Evolutionary conservation across 1,140 invertebrate species (phyloP).

Genomic region (Zaprionus vittiger): DNA sequence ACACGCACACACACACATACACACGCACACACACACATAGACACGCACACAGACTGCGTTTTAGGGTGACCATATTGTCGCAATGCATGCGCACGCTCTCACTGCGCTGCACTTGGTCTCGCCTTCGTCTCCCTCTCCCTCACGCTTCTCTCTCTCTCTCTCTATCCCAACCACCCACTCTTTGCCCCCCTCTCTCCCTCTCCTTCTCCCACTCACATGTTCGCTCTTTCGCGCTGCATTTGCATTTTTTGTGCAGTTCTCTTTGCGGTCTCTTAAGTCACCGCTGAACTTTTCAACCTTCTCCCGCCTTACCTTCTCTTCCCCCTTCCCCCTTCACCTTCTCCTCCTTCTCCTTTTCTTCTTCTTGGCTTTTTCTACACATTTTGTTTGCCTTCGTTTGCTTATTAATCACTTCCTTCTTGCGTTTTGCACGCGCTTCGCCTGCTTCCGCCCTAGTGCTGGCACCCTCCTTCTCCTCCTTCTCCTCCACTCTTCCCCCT

Average conservation of each 20-base stretch:
- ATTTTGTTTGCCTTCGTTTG: slow-evolving; percentile 51
- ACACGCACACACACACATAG: slow-evolving; percentile 7
- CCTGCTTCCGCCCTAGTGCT: not conserved
- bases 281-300: slow-evolving; percentile 23
- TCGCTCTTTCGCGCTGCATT: slow-evolving; percentile 26
- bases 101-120: slow-evolving; percentile 45
- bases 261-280: slow-evolving; percentile 51
- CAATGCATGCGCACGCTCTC: slow-evolving; percentile 65
- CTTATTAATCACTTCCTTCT: slow-evolving; percentile 71
- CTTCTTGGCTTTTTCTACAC: slow-evolving; percentile 1
- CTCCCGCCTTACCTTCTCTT: not conserved
- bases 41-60: slow-evolving; percentile 18
- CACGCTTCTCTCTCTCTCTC: slow-evolving; percentile 9
- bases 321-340: slow-evolving; percentile 15
- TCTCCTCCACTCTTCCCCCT: too few relatives aligned
- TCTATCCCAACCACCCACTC: not conserved
- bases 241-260: slow-evolving; percentile 35
- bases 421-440: slow-evolving; percentile 47
- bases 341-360: slow-evolving; percentile 4
- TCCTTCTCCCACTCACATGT: slow-evolving; percentile 7
- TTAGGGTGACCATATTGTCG: slow-evolving; percentile 64
- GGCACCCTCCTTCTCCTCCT: not conserved
- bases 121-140: not conserved
- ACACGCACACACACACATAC: slow-evolving; percentile 45
- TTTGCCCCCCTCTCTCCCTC: not conserved